Base-by-base conservation (phyloP, 2,113 vertebrate species). In the Leiothrix lutea region DNA sequence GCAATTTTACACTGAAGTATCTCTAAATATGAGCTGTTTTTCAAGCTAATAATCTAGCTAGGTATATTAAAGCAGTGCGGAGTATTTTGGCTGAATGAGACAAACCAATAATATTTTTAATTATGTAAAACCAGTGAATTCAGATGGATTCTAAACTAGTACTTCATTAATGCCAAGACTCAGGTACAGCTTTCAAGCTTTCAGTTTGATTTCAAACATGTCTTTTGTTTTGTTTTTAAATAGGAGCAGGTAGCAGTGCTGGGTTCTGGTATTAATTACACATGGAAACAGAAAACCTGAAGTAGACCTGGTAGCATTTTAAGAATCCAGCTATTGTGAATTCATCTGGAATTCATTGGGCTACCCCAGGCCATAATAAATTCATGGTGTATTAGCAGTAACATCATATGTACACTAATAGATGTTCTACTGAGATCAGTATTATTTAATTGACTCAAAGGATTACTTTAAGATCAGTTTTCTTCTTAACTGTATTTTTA, bases 321-420 rank as follows among this genome's bases (percentile, higher is more conserved):
- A 97, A 96, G 94, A 96, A 96, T 96, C 72, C 65, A 92, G 85
- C 91, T 77, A 61, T 93, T 92, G 70, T 92, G 75, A 86, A 91
- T 80, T 86, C 94, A 97, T 96, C 95, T 97, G 95, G 95, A 94
- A 96, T 89, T 96, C 86, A 97, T 94, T 93, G 88, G 48, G 75
- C 77, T 95, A 96, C 93, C n/a, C 90, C 45, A 83, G 56, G 56
- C 88, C 62, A 53, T 92, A 97, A 96, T 96, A 91, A 95, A 94
- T 95, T 93, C 80, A 90, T 88, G 95, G 86, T 86, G 94, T 75
- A 96, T 94, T 96, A 94, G 90, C 24, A 96, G 83, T 90, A 96
- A 92, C 48, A 73, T 96, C 95, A 92, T 85, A 86, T 81, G 77
- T 90, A 96, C 44, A 48, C 72, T 95, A 96, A 96, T 96, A 92